phyloP scores from a whole-genome alignment of 2,797 vertebrate genomes.

The Paramormyrops hopkinsi region DNA sequence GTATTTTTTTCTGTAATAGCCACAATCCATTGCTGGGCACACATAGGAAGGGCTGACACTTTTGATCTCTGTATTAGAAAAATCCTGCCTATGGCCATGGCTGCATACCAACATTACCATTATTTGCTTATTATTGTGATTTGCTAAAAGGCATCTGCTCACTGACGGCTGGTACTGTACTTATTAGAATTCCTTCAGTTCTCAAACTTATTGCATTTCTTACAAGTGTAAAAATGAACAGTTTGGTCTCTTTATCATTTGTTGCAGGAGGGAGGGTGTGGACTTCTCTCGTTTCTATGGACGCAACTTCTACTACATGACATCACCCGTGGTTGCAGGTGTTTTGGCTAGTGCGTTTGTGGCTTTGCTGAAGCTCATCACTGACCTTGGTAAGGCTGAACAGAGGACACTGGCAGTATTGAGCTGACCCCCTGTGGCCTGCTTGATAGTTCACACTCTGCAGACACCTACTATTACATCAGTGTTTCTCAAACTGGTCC shows the following conservation, averaged over 20 bases:
- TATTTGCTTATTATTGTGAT: background rate
- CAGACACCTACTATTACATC: background rate
- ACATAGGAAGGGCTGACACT: background rate
- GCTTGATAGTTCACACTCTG: background rate
- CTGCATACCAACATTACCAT: background rate
- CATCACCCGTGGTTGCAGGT: slow-evolving; percentile 25
- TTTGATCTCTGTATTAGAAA: background rate
- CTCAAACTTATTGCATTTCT: background rate
- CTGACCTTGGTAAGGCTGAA: background rate
- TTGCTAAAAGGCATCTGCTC: background rate
- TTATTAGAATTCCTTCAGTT: background rate
- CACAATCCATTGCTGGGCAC: background rate
- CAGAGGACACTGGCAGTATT: background rate
- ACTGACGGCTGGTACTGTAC: background rate
- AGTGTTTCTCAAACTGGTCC: background rate
- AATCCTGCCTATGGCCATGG: background rate
- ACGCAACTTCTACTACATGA: background rate
- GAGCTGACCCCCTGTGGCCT: background rate
- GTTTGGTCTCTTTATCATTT: background rate
- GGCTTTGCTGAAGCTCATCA: background rate
- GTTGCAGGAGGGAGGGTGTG: background rate
- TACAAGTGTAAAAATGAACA: slow-evolving; percentile 11
- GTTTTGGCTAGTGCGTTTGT: background rate
- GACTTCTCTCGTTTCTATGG: slow-evolving; percentile 5
- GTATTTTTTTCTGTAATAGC: background rate